A percentile compares a stretch with the other conserved stretches of the same genome.
These are phyloP conservation scores for Lutraria lutraria DNA, from an alignment of 2,888 invertebrate genomes.

Conservation along the genomic window DNA sequence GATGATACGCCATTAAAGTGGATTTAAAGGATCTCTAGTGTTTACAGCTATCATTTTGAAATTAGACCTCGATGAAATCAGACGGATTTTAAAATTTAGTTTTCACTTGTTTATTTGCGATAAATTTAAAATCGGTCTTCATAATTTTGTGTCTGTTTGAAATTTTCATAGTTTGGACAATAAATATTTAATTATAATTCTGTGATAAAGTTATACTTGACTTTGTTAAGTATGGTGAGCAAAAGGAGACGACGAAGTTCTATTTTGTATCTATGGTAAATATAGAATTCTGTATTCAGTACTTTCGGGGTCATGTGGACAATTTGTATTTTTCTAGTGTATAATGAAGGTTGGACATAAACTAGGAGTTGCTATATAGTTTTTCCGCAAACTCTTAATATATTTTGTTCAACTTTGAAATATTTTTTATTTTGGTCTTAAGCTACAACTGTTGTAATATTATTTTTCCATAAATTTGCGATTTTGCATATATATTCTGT, in stretches of 20 bases:
- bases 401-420: too few relatives aligned
- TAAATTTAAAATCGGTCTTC: neutral
- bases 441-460: too few relatives aligned
- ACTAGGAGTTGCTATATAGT: too few relatives aligned
- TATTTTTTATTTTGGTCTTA: too few relatives aligned
- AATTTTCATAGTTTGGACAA: neutral
- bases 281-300: slow-evolving; percentile 1
- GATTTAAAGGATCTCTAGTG: neutral
- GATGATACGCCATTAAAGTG: neutral
- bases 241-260: slow-evolving; percentile 5
- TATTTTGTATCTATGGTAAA: slow-evolving; percentile 1
- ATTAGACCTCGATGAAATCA: neutral
- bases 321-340: neutral
- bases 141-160: neutral
- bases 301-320: neutral
- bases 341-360: neutral
- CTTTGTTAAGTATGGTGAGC: neutral
- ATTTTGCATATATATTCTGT: too few relatives aligned
- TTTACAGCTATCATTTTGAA: neutral
- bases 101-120: neutral
- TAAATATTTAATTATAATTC: neutral
- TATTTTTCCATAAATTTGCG: too few relatives aligned
- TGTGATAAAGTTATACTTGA: neutral
- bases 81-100: neutral
- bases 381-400: too few relatives aligned